Conservation (phyloP, 2,797 vertebrate species). For the Sebastolobus alascanus region DNA sequence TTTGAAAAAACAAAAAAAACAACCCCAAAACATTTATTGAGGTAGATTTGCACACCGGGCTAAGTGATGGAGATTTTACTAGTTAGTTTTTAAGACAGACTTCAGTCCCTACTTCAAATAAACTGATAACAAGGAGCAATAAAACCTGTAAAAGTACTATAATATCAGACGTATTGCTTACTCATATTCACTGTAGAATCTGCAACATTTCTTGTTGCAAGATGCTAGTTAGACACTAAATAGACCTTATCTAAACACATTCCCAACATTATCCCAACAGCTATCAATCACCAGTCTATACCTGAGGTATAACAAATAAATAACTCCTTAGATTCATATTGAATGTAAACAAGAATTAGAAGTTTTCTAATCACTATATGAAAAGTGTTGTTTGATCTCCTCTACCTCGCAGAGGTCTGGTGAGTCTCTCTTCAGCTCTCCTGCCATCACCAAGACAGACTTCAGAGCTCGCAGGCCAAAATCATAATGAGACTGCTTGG, state of each 20-base stretch:
- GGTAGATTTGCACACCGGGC: background rate
- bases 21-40: background rate
- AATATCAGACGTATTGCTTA: background rate
- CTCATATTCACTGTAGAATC: background rate
- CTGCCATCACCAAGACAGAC: slow-evolving; percentile 97
- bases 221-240: background rate
- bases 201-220: background rate
- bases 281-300: background rate
- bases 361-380: background rate
- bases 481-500: slow-evolving; percentile 98
- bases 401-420: slow-evolving; percentile 92
- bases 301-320: slow-evolving; percentile 3
- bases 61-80: background rate
- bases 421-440: slow-evolving; percentile 95
- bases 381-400: background rate
- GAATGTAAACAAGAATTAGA: background rate
- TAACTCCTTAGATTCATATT: background rate
- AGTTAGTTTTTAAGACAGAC: slow-evolving; percentile 3
- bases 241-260: background rate
- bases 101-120: background rate
- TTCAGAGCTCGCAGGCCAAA: slow-evolving; percentile 97
- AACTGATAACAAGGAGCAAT: background rate
- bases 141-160: background rate
- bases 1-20: background rate
- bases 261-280: background rate